Conservation (phyloP, 2,797 vertebrate genomes). For the Micromesistius poutassou region DNA sequence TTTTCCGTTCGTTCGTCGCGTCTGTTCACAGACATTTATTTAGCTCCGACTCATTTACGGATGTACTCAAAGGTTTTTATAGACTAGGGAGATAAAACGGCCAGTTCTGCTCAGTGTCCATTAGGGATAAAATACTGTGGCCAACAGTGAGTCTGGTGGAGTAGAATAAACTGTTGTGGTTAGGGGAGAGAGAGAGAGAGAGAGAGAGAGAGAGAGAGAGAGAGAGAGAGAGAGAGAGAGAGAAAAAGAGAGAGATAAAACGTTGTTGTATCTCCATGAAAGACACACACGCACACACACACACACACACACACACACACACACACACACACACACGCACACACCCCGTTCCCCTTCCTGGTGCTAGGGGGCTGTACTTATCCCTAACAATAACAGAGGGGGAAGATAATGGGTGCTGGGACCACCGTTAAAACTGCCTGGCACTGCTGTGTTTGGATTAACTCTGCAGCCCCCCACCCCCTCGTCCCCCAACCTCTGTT, state of each 20-base stretch:
- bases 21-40: conserved; percentile 50
- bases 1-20: conserved; percentile 23
- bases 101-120: conserved; percentile 72
- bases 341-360: not conserved
- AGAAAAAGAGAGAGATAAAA: not conserved
- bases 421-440: conserved; percentile 69
- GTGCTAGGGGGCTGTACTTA: conserved; percentile 62
- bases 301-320: too few species aligned
- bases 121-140: conserved; percentile 76
- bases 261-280: not conserved
- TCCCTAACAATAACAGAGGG: conserved; percentile 66
- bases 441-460: conserved; percentile 66
- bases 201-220: not conserved
- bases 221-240: not conserved
- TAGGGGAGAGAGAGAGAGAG: conserved; percentile 22
- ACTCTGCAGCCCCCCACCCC: conserved; percentile 9
- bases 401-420: conserved; percentile 68
- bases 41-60: conserved; percentile 41
- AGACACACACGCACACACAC: not conserved
- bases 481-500: too few species aligned
- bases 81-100: conserved; percentile 81
- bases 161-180: conserved; percentile 66
- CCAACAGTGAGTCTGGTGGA: conserved; percentile 72
- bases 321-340: not conserved
- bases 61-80: conserved; percentile 66